phyloP scores from a whole-genome alignment of 2,113 vertebrate genomes.

The Corapipo altera region DNA sequence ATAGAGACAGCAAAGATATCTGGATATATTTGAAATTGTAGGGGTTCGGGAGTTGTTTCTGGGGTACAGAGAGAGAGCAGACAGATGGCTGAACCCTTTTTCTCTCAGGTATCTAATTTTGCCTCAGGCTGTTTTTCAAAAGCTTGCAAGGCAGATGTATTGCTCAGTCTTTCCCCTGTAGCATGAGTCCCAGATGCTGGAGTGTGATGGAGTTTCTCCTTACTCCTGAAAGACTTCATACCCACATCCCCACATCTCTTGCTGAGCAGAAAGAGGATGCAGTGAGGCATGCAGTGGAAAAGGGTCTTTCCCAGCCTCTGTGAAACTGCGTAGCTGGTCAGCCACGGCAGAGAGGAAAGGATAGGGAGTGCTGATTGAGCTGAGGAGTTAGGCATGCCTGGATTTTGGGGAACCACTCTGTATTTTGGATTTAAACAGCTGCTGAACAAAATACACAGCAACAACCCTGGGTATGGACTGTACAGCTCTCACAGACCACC shows the following conservation, averaged over 20 bases:
- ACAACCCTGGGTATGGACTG: background rate
- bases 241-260: background rate
- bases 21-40: background rate
- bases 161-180: background rate
- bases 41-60: background rate
- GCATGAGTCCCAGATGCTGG: background rate
- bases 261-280: background rate
- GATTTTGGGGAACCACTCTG: background rate
- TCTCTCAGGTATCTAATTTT: background rate
- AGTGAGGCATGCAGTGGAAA: background rate
- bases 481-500: background rate
- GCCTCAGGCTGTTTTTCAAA: background rate
- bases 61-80: background rate
- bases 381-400: background rate
- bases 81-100: background rate
- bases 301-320: background rate
- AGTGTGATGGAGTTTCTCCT: background rate
- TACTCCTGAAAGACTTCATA: background rate
- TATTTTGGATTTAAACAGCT: background rate
- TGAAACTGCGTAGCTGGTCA: background rate
- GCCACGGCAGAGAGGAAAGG: background rate
- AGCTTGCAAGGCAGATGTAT: background rate
- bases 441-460: background rate
- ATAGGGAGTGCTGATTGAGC: background rate
- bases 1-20: background rate